Percentiles rank a stretch among this genome's conserved stretches.
These are phyloP conservation scores for Casuarius casuarius DNA, from an alignment of 2,113 vertebrate genomes.

Conservation along the genomic window DNA sequence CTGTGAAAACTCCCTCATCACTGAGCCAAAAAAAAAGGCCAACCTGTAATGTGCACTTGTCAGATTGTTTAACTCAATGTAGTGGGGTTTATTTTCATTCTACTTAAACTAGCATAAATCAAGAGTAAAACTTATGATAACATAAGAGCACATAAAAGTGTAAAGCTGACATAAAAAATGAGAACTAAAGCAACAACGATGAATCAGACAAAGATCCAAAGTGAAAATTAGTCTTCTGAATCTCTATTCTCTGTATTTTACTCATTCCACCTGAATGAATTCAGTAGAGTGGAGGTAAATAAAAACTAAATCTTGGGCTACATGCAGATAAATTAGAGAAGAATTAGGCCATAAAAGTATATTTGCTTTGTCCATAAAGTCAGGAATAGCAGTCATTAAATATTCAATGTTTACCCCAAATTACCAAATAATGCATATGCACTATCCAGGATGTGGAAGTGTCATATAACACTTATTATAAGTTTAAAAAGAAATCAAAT, in stretches of 20 bases:
- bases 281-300: not conserved
- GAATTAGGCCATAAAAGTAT: not conserved
- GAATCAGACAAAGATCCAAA: not conserved
- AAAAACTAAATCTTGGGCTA: not conserved
- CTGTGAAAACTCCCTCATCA: not conserved
- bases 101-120: not conserved
- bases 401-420: not conserved
- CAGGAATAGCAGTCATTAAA: not conserved
- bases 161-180: not conserved
- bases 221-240: not conserved
- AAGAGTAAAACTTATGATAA: not conserved
- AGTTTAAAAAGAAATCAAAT: not conserved
- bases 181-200: not conserved
- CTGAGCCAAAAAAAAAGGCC: not conserved
- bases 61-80: not conserved
- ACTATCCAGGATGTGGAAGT: not conserved
- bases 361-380: not conserved
- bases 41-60: not conserved
- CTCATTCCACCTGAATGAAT: not conserved
- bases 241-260: rapidly evolving
- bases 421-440: not conserved
- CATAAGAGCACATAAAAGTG: not conserved
- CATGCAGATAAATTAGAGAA: not conserved
- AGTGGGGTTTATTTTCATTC: not conserved
- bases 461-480: not conserved